Conservation (phyloP, 2,888 invertebrate genomes). For the Sphaerophoria rueppellii region DNA sequence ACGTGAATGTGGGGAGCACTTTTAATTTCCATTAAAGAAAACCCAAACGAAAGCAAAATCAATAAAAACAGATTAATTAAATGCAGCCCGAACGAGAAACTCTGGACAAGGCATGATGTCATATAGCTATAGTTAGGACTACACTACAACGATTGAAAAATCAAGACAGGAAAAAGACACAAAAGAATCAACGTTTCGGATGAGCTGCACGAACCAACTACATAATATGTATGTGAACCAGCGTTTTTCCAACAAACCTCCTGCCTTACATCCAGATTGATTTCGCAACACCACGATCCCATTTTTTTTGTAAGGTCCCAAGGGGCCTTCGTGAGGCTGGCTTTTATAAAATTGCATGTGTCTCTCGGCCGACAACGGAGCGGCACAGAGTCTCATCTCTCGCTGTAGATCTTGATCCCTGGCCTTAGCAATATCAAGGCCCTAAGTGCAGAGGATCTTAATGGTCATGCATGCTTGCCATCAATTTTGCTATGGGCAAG, state of each 20-base stretch:
- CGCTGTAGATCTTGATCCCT: constrained; percentile 65
- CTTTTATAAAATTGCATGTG: constrained; percentile 34
- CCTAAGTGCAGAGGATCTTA: constrained; percentile 65
- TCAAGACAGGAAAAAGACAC: not conserved
- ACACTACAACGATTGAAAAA: not conserved
- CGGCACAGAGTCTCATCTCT: constrained; percentile 23
- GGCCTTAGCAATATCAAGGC: constrained; percentile 49
- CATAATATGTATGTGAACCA: not conserved
- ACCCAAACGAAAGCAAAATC: constrained; percentile 63
- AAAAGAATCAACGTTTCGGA: constrained; percentile 27
- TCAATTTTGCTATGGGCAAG: constrained; percentile 57
- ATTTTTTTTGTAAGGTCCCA: constrained; percentile 1
- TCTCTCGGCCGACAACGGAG: constrained; percentile 8
- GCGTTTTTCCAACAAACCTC: constrained; percentile 79
- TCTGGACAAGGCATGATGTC: not conserved
- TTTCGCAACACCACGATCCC: constrained; percentile 32
- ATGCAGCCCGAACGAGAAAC: constrained; percentile 42
- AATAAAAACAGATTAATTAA: constrained; percentile 71
- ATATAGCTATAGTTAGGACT: not conserved
- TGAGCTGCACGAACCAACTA: constrained; percentile 15
- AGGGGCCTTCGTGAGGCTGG: constrained; percentile 22
- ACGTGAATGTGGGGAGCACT: constrained; percentile 42
- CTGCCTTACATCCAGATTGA: constrained; percentile 80
- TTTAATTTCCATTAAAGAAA: constrained; percentile 68
- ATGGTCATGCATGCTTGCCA: constrained; percentile 68